These are phyloP conservation scores for Stegodyphus mimosarum DNA, from an alignment of 1,140 invertebrate species.

Conservation along the genomic window DNA sequence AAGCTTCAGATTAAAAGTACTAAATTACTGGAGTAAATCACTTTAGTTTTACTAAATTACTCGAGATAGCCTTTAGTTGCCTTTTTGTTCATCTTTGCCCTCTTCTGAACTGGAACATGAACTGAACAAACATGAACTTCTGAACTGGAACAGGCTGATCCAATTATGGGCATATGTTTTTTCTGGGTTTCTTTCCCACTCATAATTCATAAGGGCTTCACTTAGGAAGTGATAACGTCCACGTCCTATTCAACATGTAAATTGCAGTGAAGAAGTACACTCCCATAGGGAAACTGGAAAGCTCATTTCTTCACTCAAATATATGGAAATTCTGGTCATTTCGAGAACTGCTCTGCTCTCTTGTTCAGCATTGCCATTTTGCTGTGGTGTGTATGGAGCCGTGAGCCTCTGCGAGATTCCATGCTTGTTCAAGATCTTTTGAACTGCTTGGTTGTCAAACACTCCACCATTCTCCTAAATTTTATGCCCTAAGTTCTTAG, in stretches of 20 bases:
- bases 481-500: background rate
- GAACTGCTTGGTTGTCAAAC: background rate
- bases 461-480: background rate
- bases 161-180: constrained; percentile 31
- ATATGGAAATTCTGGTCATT: constrained; percentile 1
- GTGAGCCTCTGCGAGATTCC: no score
- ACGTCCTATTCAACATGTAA: constrained; percentile 21
- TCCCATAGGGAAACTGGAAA: no score
- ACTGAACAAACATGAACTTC: no score
- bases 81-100: constrained; percentile 51
- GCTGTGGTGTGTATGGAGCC: constrained; percentile 6
- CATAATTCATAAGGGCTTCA: constrained; percentile 42
- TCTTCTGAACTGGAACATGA: constrained; percentile 39
- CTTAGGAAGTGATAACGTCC: background rate
- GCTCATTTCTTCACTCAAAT: background rate
- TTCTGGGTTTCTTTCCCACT: constrained; percentile 15
- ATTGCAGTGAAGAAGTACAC: background rate
- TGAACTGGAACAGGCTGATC: constrained; percentile 45
- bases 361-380: constrained; percentile 30
- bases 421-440: background rate
- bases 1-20: no score
- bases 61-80: constrained; percentile 11
- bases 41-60: no score
- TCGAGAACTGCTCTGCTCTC: constrained; percentile 39
- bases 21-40: no score